Conservation (phyloP, 2,113 vertebrate genomes). For the Daphoenositta chrysoptera region DNA sequence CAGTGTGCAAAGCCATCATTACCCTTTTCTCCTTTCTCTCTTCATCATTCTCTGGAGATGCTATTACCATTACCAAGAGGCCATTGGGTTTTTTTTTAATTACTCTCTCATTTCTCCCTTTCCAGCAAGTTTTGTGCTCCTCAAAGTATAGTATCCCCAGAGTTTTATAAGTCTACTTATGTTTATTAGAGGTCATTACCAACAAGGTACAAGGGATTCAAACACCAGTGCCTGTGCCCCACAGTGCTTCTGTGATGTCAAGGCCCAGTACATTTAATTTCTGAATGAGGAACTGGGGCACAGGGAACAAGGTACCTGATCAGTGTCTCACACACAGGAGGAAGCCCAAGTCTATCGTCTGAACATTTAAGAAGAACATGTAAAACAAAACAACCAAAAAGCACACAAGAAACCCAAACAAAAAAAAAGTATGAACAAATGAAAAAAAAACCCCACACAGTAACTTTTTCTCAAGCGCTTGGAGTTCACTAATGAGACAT, state of each 20-base stretch:
- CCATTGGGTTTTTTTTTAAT: not conserved
- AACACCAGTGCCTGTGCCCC: not conserved
- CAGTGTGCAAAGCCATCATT: not conserved
- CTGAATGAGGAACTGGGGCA: not conserved
- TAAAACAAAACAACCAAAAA: not conserved
- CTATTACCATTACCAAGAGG: not conserved
- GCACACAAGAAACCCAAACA: not conserved
- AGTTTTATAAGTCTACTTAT: not conserved
- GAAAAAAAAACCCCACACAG: accelerated
- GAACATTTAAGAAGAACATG: not conserved
- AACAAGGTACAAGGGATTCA: not conserved
- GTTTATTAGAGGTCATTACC: not conserved
- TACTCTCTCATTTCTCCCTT: not conserved
- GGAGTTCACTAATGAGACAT: not conserved
- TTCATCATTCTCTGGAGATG: not conserved
- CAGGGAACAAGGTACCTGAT: not conserved
- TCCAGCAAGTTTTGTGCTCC: not conserved
- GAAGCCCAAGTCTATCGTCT: not conserved
- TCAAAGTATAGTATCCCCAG: not conserved
- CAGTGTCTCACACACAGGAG: not conserved
- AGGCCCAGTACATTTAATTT: not conserved
- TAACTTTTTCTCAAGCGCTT: not conserved
- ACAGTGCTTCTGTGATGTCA: not conserved
- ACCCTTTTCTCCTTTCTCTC: not conserved
- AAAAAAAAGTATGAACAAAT: not conserved